Percentiles rank a stretch among this genome's conserved stretches.
Conservation (phyloP, 2,888 invertebrate species). For the Podotricha telesiphe region DNA sequence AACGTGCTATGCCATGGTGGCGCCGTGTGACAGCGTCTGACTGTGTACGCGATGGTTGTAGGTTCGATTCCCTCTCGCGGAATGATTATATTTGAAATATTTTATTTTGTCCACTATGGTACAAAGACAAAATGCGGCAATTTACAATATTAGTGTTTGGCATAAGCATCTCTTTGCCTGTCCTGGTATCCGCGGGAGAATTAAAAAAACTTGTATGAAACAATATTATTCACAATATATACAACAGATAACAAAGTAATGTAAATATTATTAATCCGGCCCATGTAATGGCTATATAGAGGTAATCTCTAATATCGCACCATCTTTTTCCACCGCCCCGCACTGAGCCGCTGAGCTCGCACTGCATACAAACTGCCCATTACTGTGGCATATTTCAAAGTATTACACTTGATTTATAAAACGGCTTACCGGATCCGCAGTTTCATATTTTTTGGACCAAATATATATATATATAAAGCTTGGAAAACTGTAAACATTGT, state of each 20-base stretch:
- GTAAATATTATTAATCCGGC: slow-evolving; percentile 17
- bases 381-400: slow-evolving; percentile 69
- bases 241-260: neutral
- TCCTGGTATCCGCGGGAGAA: no score
- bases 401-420: slow-evolving; percentile 71
- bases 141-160: no score
- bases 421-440: slow-evolving; percentile 44
- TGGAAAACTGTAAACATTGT: neutral
- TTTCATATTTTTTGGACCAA: slow-evolving; percentile 37
- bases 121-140: no score
- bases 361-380: slow-evolving; percentile 69
- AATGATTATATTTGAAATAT: no score
- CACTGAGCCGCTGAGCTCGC: slow-evolving; percentile 40
- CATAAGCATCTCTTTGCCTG: no score
- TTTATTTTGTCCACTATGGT: no score
- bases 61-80: no score
- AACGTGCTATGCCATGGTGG: no score
- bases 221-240: no score
- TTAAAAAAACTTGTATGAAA: no score
- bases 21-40: no score
- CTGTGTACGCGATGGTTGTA: no score
- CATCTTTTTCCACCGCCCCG: slow-evolving; percentile 31
- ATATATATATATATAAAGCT: neutral
- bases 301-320: slow-evolving; percentile 25
- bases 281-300: slow-evolving; percentile 7